Evolutionary conservation across 2,113 vertebrate species (phyloP).

Genomic region (Mixornis gularis): DNA sequence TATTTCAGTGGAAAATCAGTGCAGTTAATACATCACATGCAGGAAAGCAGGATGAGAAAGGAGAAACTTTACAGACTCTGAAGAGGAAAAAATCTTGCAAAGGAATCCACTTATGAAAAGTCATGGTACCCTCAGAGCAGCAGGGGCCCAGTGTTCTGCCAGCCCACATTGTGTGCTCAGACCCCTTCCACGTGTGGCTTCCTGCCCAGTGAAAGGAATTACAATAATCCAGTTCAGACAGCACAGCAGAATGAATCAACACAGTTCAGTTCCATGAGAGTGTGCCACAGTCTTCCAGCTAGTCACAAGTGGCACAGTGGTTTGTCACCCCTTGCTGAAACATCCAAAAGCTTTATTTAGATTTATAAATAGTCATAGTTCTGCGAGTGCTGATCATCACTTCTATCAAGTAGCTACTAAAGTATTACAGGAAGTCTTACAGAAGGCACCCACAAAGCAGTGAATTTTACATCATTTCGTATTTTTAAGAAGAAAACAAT

Average conservation of each 20-base stretch:
- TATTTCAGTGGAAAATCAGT: not conserved
- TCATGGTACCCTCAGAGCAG: not conserved
- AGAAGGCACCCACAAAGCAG: not conserved
- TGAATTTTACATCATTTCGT: fast-evolving
- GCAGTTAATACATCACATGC: not conserved
- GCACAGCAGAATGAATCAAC: not conserved
- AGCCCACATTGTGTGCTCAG: not conserved
- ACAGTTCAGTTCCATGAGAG: not conserved
- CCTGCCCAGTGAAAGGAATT: not conserved
- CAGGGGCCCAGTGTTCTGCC: not conserved
- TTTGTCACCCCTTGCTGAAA: not conserved
- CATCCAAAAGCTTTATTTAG: not conserved
- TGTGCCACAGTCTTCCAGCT: not conserved
- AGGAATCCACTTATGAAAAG: not conserved
- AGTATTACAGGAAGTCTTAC: not conserved
- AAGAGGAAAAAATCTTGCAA: not conserved
- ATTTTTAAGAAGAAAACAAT: not conserved
- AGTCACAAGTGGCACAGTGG: not conserved
- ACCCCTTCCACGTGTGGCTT: not conserved
- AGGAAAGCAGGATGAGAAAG: not conserved
- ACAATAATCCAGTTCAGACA: not conserved
- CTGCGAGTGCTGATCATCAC: not conserved
- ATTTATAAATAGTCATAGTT: not conserved
- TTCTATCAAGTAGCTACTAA: not conserved
- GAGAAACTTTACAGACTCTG: not conserved